These are phyloP conservation scores for Eupithecia pulchellata DNA, from an alignment of 2,888 invertebrate species.

Conservation along the genomic window DNA sequence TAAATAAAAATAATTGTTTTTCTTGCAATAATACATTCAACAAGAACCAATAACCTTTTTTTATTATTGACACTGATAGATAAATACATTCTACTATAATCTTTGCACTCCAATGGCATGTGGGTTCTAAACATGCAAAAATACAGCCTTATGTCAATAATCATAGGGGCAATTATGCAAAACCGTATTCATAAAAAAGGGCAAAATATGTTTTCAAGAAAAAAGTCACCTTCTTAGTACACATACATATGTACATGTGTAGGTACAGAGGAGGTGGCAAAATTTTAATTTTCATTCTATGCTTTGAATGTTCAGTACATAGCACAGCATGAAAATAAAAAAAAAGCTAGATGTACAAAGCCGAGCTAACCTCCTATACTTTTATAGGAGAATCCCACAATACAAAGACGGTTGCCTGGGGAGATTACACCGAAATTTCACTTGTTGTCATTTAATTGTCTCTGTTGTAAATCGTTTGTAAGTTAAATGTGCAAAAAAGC, in stretches of 20 bases:
- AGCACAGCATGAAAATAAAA: not conserved
- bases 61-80: not conserved
- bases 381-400: not conserved
- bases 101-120: constrained; percentile 30
- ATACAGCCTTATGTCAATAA: constrained; percentile 29
- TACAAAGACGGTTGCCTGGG: not conserved
- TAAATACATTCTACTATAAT: constrained; percentile 4
- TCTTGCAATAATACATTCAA: constrained; percentile 25
- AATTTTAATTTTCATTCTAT: too few species aligned
- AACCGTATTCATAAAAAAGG: constrained; percentile 1
- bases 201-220: not conserved
- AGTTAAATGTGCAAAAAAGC: not conserved
- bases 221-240: not conserved
- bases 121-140: constrained; percentile 29
- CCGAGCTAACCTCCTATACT: not conserved
- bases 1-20: constrained; percentile 50
- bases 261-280: too few species aligned
- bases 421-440: not conserved
- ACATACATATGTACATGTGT: too few species aligned
- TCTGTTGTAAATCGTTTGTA: not conserved
- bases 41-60: constrained; percentile 21
- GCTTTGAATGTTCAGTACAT: too few species aligned
- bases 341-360: not conserved
- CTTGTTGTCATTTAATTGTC: not conserved
- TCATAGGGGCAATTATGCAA: constrained; percentile 28